Base-by-base conservation (phyloP, 2,888 invertebrate genomes). In the Caenorhabditis sinica region DNA sequence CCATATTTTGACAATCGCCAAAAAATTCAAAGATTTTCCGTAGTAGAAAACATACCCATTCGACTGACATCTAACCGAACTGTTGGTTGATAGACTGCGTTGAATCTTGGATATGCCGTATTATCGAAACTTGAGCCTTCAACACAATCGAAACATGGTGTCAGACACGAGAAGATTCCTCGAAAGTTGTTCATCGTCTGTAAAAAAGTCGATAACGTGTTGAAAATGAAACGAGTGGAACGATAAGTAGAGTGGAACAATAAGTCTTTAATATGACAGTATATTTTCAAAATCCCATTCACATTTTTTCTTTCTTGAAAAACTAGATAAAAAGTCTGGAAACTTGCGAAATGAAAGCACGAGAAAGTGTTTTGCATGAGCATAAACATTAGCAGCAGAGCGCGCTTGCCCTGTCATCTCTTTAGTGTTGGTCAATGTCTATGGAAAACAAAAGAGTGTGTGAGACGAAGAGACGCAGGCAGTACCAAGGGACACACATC, bases 101-200 rank as follows among this genome's bases (percentile, higher is more conserved):
- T 85, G 56, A 83, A 79, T 33, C 72, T 45, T 94, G 94, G 94
- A 90, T 82, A 86, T 13, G 84, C 17, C 8, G 79, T 76, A n/a
- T 60, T 83, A 5, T 85, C 75, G 36, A 88, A 88, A 28, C 87
- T 87, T 2, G 88, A 83, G 11, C 87, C 88, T 79, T 89, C 88
- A 1, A 87, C 58, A 58, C 89, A 89, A 17, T 89, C 87, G 28
- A 88, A 84, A 66, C 88, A 87, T 0, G 83, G 83, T 4, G 86
- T 72, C 25, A 87, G 83, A 36, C 86, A 88, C 20, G 86, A 82
- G 23, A 79, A 80, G 0, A 79, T n/a, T 9, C 20, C 36, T 49
- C 60, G 20, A 25, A 83, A 15, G 15, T 25, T 36, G 45, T 83
- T 60, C 83, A 83, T 83, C 45, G 8, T 36, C 65, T 58, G 25